Conservation (phyloP, 2,113 vertebrate species). For the Pterocles orientalis region DNA sequence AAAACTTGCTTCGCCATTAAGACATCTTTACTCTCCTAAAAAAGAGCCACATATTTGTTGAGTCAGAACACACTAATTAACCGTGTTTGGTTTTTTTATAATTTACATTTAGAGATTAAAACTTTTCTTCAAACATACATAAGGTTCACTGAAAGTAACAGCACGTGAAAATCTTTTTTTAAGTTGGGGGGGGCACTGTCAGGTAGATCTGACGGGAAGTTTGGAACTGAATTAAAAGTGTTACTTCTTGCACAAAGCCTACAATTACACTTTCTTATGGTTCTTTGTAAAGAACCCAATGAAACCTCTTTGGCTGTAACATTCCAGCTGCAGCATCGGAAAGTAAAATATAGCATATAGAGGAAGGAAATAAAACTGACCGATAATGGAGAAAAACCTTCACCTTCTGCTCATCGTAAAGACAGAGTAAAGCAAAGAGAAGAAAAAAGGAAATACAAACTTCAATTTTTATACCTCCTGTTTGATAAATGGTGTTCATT, state of each 20-base stretch:
- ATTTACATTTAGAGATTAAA: neutral
- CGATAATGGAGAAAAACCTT: neutral
- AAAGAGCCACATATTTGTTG: neutral
- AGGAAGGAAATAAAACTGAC: neutral
- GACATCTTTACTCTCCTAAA: neutral
- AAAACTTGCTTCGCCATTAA: neutral
- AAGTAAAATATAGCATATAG: neutral
- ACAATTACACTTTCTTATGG: neutral
- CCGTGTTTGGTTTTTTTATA: neutral
- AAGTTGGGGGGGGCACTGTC: neutral
- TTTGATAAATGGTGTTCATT: neutral
- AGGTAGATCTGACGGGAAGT: neutral
- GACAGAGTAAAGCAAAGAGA: neutral
- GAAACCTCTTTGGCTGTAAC: neutral
- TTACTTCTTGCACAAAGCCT: neutral
- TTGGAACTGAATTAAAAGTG: neutral
- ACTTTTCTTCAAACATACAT: neutral
- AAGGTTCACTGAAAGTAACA: neutral
- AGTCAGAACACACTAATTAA: neutral
- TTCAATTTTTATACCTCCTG: neutral
- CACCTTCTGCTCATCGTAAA: neutral
- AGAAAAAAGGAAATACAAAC: neutral
- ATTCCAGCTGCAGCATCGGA: neutral
- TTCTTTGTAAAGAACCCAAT: neutral
- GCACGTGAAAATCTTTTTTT: neutral